These are phyloP conservation scores for Philaethria dido DNA, from an alignment of 2,888 invertebrate genomes.

Conservation along the genomic window DNA sequence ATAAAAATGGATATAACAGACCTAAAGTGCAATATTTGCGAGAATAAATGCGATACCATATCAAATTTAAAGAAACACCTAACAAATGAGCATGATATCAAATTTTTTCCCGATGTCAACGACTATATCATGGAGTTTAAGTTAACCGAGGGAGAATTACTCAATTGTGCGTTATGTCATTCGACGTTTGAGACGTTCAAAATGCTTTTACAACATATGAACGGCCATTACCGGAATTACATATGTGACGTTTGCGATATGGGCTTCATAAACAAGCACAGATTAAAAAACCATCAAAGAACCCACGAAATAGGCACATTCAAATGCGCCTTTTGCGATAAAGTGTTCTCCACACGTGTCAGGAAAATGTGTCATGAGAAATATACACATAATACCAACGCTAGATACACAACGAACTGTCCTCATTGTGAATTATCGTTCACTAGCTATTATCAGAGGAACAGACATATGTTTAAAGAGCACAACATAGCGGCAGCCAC, in stretches of 20 bases:
- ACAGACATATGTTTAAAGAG: constrained; percentile 68
- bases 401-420: constrained; percentile 69
- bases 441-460: constrained; percentile 70
- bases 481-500: constrained; percentile 67
- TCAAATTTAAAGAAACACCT: constrained; percentile 62
- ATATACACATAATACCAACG: constrained; percentile 65
- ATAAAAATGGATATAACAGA: constrained; percentile 74
- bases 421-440: constrained; percentile 70
- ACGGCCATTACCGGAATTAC: constrained; percentile 72
- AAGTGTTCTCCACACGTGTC: constrained; percentile 64
- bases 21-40: constrained; percentile 63
- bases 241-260: constrained; percentile 71
- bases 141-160: constrained; percentile 56
- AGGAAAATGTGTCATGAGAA: constrained; percentile 71
- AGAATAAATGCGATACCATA: constrained; percentile 52
- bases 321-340: constrained; percentile 69
- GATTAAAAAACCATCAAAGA: constrained; percentile 65
- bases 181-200: constrained; percentile 72
- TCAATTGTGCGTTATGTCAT: constrained; percentile 68
- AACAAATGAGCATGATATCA: constrained; percentile 59
- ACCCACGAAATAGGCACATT: constrained; percentile 67
- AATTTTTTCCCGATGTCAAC: constrained; percentile 64
- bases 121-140: constrained; percentile 73
- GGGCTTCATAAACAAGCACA: constrained; percentile 70
- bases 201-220: constrained; percentile 74